phyloP scores from a whole-genome alignment of 2,113 vertebrate species.

The Lasiurus borealis region DNA sequence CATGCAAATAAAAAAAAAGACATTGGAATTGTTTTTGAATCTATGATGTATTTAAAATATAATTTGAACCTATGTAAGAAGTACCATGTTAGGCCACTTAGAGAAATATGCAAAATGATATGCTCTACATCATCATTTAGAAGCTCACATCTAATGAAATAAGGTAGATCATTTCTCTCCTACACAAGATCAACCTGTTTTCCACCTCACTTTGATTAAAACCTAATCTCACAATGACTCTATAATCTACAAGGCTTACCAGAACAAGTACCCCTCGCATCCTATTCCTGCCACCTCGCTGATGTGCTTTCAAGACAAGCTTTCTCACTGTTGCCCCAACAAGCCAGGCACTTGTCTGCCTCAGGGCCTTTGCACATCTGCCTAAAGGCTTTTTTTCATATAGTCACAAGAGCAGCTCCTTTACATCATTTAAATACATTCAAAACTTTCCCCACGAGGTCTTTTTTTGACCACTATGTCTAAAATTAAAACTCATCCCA shows the following conservation, averaged over 20 bases:
- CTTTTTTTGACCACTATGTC: background rate
- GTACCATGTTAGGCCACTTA: background rate
- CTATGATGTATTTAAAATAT: constrained; percentile 5
- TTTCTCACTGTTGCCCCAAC: background rate
- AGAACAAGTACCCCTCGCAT: background rate
- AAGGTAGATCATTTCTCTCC: background rate
- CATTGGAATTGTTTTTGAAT: background rate
- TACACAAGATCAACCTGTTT: background rate
- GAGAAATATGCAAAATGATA: background rate
- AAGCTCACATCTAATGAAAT: background rate
- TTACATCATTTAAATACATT: background rate
- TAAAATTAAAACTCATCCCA: background rate
- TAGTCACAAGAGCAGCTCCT: background rate
- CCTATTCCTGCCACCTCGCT: background rate
- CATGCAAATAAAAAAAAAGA: background rate
- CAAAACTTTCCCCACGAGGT: background rate
- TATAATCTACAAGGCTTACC: background rate
- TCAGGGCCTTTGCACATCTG: background rate
- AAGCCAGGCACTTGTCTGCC: background rate
- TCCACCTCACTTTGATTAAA: background rate
- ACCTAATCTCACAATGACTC: background rate
- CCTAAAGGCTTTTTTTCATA: background rate
- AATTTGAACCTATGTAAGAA: background rate
- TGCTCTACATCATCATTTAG: background rate
- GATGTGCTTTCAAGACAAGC: background rate